Conservation (phyloP, 2,113 vertebrate species). For the Microcebus murinus region DNA sequence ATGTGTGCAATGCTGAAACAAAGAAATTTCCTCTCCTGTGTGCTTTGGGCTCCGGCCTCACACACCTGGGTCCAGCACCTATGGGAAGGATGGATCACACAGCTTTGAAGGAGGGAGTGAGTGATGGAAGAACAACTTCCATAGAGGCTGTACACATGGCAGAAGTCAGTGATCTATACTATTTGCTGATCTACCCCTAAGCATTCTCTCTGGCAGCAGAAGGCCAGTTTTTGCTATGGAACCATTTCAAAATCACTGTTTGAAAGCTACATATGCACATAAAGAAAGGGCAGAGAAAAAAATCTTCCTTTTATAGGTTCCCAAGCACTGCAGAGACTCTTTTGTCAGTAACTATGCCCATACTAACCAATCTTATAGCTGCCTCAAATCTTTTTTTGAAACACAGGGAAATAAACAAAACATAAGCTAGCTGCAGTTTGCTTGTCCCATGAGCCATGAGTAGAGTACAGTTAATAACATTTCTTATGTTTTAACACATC, state of each 20-base stretch:
- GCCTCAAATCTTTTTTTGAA: conserved; percentile 35
- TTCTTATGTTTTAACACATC: conserved; percentile 63
- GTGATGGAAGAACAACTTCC: background rate
- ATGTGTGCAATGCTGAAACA: background rate
- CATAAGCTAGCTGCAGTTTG: conserved; percentile 18
- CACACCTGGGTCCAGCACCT: background rate
- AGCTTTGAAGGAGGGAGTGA: background rate
- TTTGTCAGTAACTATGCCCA: conserved; percentile 15
- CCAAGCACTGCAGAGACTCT: conserved; percentile 19
- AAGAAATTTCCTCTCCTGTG: background rate
- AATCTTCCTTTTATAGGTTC: background rate
- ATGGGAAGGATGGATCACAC: background rate
- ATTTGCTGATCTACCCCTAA: conserved; percentile 6
- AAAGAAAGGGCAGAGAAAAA: conserved; percentile 15
- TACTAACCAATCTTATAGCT: conserved; percentile 28
- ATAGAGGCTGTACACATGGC: background rate
- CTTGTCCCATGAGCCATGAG: conserved; percentile 46
- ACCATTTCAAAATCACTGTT: conserved; percentile 38
- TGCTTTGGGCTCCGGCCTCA: background rate
- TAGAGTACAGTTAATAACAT: conserved; percentile 39
- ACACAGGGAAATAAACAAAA: conserved; percentile 51
- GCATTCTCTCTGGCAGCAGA: background rate
- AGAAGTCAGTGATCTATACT: background rate
- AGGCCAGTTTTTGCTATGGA: background rate
- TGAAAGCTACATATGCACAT: background rate